Conservation (phyloP, 1,140 invertebrate genomes). For the Cardiocondyla obscurior region DNA sequence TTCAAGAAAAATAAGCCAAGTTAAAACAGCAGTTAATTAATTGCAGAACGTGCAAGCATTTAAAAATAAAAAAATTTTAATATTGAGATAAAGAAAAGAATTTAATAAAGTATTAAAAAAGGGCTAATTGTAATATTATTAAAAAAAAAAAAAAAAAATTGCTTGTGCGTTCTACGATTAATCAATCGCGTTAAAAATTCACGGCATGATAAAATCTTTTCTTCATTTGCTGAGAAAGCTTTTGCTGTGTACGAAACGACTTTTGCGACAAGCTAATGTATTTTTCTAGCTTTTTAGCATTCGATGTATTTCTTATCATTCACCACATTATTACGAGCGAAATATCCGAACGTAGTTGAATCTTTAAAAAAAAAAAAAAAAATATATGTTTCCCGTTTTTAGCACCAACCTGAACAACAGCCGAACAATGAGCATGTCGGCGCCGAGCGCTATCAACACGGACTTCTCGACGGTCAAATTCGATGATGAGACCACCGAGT, state of each 20-base stretch:
- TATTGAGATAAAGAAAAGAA: background rate
- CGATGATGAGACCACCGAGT: constrained; percentile 82
- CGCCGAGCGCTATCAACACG: constrained; percentile 93
- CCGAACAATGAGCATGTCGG: constrained; percentile 91
- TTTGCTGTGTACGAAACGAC: background rate
- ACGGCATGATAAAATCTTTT: background rate
- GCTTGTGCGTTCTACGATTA: background rate
- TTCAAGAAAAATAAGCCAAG: background rate
- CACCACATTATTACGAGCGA: constrained; percentile 56
- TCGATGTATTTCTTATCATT: constrained; percentile 63
- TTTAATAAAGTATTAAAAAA: background rate
- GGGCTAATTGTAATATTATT: background rate
- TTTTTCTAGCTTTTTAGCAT: constrained; percentile 49
- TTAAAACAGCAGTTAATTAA: background rate
- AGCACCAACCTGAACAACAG: constrained; percentile 87
- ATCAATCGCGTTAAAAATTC: background rate
- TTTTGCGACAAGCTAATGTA: background rate
- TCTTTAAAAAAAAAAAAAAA: background rate
- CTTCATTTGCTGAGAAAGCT: background rate
- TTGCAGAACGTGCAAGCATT: background rate
- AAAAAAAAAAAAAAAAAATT: background rate
- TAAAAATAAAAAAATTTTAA: background rate
- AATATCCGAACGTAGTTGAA: background rate
- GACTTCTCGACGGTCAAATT: constrained; percentile 90
- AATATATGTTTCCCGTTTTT: constrained; percentile 58